phyloP scores from a whole-genome alignment of 2,113 vertebrate species.

The Craseonycteris thonglongyai region DNA sequence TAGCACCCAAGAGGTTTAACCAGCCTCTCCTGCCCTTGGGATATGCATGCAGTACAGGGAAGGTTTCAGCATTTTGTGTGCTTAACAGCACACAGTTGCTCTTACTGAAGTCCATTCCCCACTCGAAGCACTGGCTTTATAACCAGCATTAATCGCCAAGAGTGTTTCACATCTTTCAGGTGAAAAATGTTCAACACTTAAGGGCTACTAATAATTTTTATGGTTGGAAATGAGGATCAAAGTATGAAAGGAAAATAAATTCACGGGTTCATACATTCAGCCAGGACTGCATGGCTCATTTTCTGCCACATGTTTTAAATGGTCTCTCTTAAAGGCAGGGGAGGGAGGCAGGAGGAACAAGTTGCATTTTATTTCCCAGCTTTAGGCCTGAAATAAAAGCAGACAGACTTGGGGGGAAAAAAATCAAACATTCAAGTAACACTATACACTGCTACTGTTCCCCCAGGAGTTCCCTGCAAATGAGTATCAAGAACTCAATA shows the following conservation, averaged over 20 bases:
- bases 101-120: neutral
- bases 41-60: neutral
- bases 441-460: slow-evolving; percentile 81
- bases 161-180: slow-evolving; percentile 46
- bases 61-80: neutral
- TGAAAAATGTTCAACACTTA: slow-evolving; percentile 79
- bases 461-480: slow-evolving; percentile 77
- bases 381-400: slow-evolving; percentile 75
- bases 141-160: neutral
- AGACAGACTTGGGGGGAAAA: slow-evolving; percentile 3
- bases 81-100: neutral
- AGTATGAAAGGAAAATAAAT: slow-evolving; percentile 71
- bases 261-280: slow-evolving; percentile 64
- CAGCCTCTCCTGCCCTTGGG: rapidly evolving
- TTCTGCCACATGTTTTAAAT: slow-evolving; percentile 78
- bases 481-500: slow-evolving; percentile 78
- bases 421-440: slow-evolving; percentile 75
- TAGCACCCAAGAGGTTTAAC: neutral
- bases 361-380: slow-evolving; percentile 74
- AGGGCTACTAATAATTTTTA: slow-evolving; percentile 82
- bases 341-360: slow-evolving; percentile 66
- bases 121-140: neutral
- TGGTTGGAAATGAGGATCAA: slow-evolving; percentile 82
- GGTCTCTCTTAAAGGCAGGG: slow-evolving; percentile 61
- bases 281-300: slow-evolving; percentile 74